Conservation (phyloP, 2,113 vertebrate species). For the Brachypteracias leptosomus region DNA sequence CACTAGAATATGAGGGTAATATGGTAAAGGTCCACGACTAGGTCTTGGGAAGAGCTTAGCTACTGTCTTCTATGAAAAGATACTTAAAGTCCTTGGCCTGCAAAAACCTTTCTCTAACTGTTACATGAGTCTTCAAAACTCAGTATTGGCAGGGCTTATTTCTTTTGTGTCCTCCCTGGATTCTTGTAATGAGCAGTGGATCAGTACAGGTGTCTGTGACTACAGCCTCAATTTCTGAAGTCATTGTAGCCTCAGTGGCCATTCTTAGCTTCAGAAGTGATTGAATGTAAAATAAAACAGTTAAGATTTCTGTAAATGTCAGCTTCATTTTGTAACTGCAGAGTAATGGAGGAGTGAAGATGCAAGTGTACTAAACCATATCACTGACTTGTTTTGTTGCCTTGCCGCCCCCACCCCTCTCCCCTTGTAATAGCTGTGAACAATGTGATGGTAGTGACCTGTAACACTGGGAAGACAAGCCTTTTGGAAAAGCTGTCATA, state of each 20-base stretch:
- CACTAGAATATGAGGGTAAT: not conserved
- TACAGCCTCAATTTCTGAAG: not conserved
- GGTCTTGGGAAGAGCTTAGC: not conserved
- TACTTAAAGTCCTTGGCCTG: not conserved
- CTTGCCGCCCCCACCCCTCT: rapidly evolving
- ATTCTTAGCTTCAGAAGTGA: not conserved
- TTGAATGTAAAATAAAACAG: not conserved
- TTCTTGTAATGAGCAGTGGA: not conserved
- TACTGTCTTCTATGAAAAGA: not conserved
- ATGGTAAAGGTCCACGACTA: not conserved
- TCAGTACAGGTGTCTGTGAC: not conserved
- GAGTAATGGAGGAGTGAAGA: not conserved
- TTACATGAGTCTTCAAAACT: not conserved
- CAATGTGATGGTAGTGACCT: too few species aligned
- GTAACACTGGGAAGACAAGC: not conserved
- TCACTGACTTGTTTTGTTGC: not conserved
- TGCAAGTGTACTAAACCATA: not conserved
- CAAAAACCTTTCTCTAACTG: not conserved
- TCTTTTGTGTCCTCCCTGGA: not conserved
- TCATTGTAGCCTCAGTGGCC: rapidly evolving
- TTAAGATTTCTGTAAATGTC: not conserved
- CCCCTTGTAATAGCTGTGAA: not conserved
- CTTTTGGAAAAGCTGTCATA: not conserved
- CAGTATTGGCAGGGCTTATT: not conserved
- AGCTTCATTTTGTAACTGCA: not conserved